Evolutionary conservation across 2,888 invertebrate genomes (phyloP).

Genomic region (Himalopsyche anomala): DNA sequence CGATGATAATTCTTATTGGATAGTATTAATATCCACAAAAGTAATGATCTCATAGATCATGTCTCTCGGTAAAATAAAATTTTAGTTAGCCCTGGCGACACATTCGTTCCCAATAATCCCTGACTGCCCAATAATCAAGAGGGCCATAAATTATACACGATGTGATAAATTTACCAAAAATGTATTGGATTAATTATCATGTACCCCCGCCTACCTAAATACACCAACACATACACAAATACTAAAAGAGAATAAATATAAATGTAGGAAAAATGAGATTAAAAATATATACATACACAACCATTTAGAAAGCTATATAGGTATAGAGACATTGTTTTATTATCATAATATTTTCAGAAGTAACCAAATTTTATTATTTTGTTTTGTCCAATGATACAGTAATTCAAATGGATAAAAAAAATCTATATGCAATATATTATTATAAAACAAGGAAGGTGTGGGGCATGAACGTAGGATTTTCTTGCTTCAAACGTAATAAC

Average conservation of each 20-base stretch:
- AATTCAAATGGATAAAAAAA: not conserved
- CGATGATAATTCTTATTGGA: too few relatives aligned
- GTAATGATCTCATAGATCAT: not conserved
- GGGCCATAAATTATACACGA: constrained; percentile 20
- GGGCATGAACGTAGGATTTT: not conserved
- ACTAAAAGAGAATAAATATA: too few relatives aligned
- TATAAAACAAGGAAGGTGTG: not conserved
- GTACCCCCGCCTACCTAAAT: not conserved
- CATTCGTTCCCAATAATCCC: constrained; percentile 18
- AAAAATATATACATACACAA: too few relatives aligned
- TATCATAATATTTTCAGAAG: too few relatives aligned
- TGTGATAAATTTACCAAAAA: constrained; percentile 12
- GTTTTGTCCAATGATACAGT: not conserved
- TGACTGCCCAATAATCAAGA: not conserved
- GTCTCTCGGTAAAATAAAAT: not conserved
- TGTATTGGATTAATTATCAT: constrained; percentile 1
- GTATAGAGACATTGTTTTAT: too few relatives aligned
- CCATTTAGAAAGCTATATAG: too few relatives aligned
- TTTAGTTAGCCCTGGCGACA: constrained; percentile 1
- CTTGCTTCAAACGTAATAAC: constrained; percentile 24
- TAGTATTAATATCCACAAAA: not conserved
- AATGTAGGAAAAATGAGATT: too few relatives aligned
- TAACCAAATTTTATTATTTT: not conserved
- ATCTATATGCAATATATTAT: constrained; percentile 8
- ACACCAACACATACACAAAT: not conserved